Evolutionary conservation across 2,888 invertebrate species (phyloP).

Genomic region (Ormyrus rosae): DNA sequence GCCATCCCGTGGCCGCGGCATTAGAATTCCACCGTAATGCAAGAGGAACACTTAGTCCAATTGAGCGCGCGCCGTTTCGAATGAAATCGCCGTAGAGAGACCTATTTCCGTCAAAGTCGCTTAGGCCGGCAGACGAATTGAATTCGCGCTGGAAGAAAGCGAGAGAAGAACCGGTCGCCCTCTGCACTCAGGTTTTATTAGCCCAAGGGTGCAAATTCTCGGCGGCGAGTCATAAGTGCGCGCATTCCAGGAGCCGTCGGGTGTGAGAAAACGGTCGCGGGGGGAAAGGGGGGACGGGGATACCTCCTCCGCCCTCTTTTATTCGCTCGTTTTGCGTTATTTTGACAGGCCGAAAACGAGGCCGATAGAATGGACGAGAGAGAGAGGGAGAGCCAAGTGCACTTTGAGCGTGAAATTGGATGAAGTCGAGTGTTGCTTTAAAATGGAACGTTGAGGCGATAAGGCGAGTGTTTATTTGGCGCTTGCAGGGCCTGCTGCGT

Average conservation of each 20-base stretch:
- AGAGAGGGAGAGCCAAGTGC: conserved; percentile 30
- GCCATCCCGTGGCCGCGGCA: too few relatives aligned
- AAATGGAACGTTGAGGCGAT: not conserved
- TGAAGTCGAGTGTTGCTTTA: conserved; percentile 17
- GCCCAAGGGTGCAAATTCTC: conserved; percentile 12
- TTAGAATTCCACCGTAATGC: too few relatives aligned
- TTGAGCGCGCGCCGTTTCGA: too few relatives aligned
- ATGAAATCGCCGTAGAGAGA: too few relatives aligned
- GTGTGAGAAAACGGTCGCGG: not conserved
- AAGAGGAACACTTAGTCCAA: too few relatives aligned
- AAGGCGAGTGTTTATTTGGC: conserved; percentile 14
- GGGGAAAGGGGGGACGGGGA: not conserved
- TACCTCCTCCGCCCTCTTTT: not conserved
- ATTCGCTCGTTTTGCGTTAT: conserved; percentile 16
- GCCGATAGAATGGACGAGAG: conserved; percentile 6
- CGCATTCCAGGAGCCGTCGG: not conserved
- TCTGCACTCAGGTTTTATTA: not conserved
- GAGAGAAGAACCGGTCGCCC: conserved; percentile 29
- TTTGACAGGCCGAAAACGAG: conserved; percentile 45
- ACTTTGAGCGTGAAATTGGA: conserved; percentile 54
- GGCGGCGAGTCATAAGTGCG: not conserved
- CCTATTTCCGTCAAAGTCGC: too few relatives aligned
- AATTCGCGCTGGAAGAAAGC: conserved; percentile 3
- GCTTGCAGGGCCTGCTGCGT: not conserved
- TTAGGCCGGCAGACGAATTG: too few relatives aligned